Percentiles rank a stretch among this genome's conserved stretches.
phyloP scores from a whole-genome alignment of 2,797 vertebrate species.

The Leptatherina wallacei region DNA sequence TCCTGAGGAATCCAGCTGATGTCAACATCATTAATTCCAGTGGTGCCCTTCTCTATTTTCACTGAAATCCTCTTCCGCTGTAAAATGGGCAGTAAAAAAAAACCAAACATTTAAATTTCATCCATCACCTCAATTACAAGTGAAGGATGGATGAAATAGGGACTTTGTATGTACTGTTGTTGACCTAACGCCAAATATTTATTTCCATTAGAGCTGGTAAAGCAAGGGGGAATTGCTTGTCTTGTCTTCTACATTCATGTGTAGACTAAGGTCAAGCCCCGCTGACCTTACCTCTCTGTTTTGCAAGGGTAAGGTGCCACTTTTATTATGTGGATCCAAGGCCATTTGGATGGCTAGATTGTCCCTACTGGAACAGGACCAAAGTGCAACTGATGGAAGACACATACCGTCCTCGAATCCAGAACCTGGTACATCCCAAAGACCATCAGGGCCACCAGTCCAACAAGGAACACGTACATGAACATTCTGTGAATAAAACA shows the following conservation, averaged over 20 bases:
- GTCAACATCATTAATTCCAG: conserved; percentile 79
- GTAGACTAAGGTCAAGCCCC: too few relatives aligned
- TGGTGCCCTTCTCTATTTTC: conserved; percentile 83
- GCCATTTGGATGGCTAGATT: not conserved
- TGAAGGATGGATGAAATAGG: not conserved
- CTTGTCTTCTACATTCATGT: too few relatives aligned
- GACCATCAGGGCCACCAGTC: conserved; percentile 75
- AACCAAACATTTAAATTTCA: not conserved
- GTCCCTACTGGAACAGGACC: not conserved
- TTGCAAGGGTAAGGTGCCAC: not conserved
- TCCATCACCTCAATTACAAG: not conserved
- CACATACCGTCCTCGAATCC: conserved; percentile 80
- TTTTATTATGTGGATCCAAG: not conserved
- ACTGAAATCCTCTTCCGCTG: conserved; percentile 80
- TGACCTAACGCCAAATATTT: not conserved
- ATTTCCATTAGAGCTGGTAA: not conserved
- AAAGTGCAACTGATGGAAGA: conserved; percentile 3
- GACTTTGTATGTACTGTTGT: not conserved
- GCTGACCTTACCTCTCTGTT: not conserved
- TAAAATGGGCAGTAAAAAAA: conserved; percentile 35
- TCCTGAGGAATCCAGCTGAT: conserved; percentile 88
- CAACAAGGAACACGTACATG: conserved; percentile 83
- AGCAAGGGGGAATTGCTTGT: too few relatives aligned
- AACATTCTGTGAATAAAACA: conserved; percentile 74
- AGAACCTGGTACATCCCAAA: conserved; percentile 83